Base-by-base conservation (phyloP, 2,797 vertebrate genomes). In the Xyrichtys novacula region DNA sequence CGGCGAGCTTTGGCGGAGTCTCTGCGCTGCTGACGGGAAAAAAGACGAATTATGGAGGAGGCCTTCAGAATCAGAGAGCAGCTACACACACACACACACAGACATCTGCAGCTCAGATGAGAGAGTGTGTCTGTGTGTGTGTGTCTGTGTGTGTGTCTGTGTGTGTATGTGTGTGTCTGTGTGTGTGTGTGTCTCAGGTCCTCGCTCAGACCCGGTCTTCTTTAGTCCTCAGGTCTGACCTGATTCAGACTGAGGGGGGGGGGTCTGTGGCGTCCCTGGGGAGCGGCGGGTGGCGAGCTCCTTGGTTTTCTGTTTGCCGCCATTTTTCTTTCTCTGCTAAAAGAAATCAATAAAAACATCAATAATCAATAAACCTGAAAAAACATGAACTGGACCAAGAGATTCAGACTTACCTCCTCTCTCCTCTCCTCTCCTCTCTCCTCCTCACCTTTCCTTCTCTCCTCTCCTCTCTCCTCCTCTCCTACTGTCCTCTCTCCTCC, bases 291-390 rank as follows among this genome's bases (percentile, higher is more conserved):
- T n/a, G 78, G 75, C 92, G 87, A 86, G 65, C 80, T 89, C 93
- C 93, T 96, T 93, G 85, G 95, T 96, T 96, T 96, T 96, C 92
- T 96, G 93, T 96, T 96, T 95, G 94, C 95, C 93, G 93, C 95
- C 95, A 97, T 98, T 97, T 98, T 96, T 98, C 97, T 97, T 96
- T 90, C 90, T 92, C 93, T 92, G 93, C 95, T 97, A 95, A 94
- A 94, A 96, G 95, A 96, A 96, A 98, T 97, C 96, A 98, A 97
- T 96, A 96, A 95, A 96, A 95, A 95, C 95, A 98, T 98, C 96
- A 96, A 98, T 98, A 98, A 95, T 97, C 96, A 95, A 94, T 97
- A 96, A 97, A 96, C 96, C 96, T 93, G 94, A 95, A n/a, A n/a
- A n/a, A n/a, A 95, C 95, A 95, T 96, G 95, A 96, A 97, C 96